phyloP scores from a whole-genome alignment of 2,797 vertebrate genomes.

The Sciurus vulgaris region DNA sequence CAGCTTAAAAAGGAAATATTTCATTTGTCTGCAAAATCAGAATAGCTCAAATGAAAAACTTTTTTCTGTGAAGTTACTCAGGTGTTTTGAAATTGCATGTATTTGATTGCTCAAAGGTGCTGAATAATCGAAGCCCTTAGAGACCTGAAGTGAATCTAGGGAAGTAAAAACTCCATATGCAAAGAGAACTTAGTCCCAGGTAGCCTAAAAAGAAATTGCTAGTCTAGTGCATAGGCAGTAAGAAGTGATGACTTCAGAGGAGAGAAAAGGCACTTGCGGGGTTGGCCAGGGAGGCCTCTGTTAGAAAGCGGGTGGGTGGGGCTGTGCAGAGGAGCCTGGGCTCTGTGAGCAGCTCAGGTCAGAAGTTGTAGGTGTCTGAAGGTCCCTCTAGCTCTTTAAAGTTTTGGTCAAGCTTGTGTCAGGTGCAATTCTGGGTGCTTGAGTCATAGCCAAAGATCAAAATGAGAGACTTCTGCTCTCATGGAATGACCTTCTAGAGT shows the following conservation, averaged over 20 bases:
- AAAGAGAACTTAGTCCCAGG: background rate
- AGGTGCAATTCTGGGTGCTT: background rate
- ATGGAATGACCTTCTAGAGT: background rate
- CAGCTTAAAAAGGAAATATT: background rate
- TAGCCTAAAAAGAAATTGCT: background rate
- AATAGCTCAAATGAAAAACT: slow-evolving; percentile 25
- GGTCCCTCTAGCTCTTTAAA: background rate
- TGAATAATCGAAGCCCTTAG: background rate
- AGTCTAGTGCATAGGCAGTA: no score
- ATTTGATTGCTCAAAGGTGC: slow-evolving; percentile 33
- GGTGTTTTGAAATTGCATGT: slow-evolving; percentile 8
- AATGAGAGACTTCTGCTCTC: background rate
- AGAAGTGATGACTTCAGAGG: no score
- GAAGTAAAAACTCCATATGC: background rate
- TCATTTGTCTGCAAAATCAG: background rate
- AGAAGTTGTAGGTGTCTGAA: background rate
- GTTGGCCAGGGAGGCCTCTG: background rate
- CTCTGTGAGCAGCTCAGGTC: background rate
- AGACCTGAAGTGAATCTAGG: background rate
- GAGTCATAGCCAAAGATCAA: background rate
- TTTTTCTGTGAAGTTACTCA: background rate
- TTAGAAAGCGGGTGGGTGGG: background rate
- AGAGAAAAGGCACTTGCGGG: no score
- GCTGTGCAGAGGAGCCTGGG: background rate
- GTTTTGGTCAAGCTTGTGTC: background rate